These are phyloP conservation scores for Pseudomugil tenellus DNA, from an alignment of 2,797 vertebrate species.

Conservation along the genomic window DNA sequence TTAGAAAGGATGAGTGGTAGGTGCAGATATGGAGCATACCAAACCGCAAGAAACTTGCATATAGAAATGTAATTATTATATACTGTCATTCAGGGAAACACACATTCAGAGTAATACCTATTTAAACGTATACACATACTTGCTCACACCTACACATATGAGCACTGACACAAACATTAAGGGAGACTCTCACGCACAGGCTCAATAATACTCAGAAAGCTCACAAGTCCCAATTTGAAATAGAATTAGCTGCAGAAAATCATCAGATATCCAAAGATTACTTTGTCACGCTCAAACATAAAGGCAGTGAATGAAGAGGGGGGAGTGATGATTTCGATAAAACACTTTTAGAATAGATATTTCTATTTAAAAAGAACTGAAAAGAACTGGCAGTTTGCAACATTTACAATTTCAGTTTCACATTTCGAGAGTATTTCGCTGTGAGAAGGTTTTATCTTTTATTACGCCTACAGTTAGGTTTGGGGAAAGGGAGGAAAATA, in stretches of 20 bases:
- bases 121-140: slow-evolving; percentile 22
- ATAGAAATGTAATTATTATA: slow-evolving; percentile 22
- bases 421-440: neutral
- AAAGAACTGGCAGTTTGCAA: slow-evolving; percentile 3
- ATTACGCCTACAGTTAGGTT: neutral
- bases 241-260: slow-evolving; percentile 14
- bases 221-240: slow-evolving; percentile 23
- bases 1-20: slow-evolving; percentile 10
- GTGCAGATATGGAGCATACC: slow-evolving; percentile 41
- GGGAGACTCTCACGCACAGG: neutral
- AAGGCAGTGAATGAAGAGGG: slow-evolving; percentile 5
- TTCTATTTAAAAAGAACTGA: neutral
- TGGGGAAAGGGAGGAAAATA: neutral
- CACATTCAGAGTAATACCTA: slow-evolving; percentile 12
- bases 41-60: slow-evolving; percentile 21
- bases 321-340: neutral
- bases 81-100: slow-evolving; percentile 27
- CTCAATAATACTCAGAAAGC: slow-evolving; percentile 3
- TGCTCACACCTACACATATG: slow-evolving; percentile 6
- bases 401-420: neutral
- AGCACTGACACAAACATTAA: neutral
- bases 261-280: neutral
- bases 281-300: slow-evolving; percentile 11
- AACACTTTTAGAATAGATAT: neutral
- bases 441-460: neutral